These are phyloP conservation scores for Cryptomyrus ogoouensis DNA, from an alignment of 2,113 vertebrate genomes.

Conservation along the genomic window DNA sequence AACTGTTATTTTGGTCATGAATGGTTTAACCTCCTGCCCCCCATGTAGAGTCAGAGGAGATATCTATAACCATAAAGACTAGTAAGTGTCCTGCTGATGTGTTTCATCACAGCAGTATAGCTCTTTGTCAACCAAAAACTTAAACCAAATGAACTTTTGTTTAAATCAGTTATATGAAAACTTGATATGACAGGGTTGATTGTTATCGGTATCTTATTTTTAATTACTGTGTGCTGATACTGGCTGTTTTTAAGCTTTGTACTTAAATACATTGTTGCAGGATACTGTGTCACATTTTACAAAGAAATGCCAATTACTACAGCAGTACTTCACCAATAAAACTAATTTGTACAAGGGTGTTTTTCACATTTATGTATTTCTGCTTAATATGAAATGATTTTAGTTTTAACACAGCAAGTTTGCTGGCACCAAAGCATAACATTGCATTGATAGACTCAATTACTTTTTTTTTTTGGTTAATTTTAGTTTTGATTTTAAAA, in stretches of 20 bases:
- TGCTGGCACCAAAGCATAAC: neutral
- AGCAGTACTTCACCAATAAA: neutral
- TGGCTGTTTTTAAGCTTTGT: constrained; percentile 1
- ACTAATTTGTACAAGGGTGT: neutral
- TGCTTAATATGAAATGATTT: neutral
- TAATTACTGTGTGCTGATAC: neutral
- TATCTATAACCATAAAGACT: neutral
- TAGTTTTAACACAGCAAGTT: neutral
- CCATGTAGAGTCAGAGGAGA: neutral
- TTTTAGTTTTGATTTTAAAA: neutral
- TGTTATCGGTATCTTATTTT: neutral
- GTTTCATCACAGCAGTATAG: neutral
- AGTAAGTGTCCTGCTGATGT: neutral
- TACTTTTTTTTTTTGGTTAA: no score
- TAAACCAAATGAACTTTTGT: neutral
- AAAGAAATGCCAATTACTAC: neutral
- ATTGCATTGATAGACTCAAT: neutral
- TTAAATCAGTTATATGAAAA: neutral
- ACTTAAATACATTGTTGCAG: neutral
- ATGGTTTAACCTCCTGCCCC: neutral
- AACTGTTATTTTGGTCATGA: neutral
- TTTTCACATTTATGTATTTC: neutral
- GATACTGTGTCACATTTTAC: neutral
- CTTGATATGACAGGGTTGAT: neutral
- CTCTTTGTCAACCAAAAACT: neutral